Evolutionary conservation across 2,797 vertebrate species (phyloP).

Genomic region (Darevskia mixta): DNA sequence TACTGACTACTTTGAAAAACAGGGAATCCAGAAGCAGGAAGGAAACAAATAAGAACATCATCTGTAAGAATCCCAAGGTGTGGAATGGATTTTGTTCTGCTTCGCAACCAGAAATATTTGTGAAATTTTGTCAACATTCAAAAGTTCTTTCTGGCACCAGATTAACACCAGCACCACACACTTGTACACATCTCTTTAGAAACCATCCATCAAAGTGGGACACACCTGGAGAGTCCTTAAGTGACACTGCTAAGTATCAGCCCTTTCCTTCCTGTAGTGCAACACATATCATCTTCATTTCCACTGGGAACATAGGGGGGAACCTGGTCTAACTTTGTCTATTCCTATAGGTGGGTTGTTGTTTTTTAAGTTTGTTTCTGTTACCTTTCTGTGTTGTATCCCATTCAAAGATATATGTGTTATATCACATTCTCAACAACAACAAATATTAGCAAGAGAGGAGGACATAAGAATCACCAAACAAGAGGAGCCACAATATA

Average conservation of each 20-base stretch:
- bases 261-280: neutral
- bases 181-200: neutral
- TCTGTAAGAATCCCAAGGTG: neutral
- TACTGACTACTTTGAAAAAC: neutral
- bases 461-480: neutral
- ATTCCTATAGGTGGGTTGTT: neutral
- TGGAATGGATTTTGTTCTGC: neutral
- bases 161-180: neutral
- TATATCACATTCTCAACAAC: neutral
- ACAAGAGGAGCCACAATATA: neutral
- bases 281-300: neutral
- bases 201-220: neutral
- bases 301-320: neutral
- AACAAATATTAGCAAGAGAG: neutral
- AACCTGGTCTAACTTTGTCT: neutral
- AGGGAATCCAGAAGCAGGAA: neutral
- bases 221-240: neutral
- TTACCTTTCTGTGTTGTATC: neutral
- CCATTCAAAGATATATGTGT: neutral
- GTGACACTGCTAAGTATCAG: neutral
- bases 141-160: neutral
- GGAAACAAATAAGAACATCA: neutral
- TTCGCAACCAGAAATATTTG: no score
- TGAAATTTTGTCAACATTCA: neutral
- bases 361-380: neutral